phyloP scores from a whole-genome alignment of 2,888 invertebrate species.

The Drosophila aldrichi region DNA sequence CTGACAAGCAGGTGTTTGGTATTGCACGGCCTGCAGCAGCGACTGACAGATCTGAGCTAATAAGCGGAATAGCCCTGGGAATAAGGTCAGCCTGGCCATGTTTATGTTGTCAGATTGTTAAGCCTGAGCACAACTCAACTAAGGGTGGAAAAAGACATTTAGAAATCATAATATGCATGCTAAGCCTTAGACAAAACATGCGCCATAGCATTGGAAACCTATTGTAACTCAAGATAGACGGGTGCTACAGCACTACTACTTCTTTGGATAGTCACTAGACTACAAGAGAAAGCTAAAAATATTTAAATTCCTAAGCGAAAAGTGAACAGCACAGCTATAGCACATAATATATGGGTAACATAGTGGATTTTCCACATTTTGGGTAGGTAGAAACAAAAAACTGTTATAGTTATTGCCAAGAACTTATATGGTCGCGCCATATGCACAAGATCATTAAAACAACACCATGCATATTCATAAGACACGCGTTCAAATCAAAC shows the following conservation, averaged over 20 bases:
- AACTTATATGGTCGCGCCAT: conserved; percentile 19
- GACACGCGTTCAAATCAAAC: conserved; percentile 53
- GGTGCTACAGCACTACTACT: neutral
- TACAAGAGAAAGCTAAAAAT: neutral
- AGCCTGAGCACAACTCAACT: conserved; percentile 7
- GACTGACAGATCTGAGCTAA: conserved; percentile 63
- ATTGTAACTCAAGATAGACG: conserved; percentile 23
- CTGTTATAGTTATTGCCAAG: conserved; percentile 6
- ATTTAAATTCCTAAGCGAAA: neutral
- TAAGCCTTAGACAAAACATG: conserved; percentile 13
- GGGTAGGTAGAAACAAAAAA: neutral
- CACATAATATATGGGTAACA: conserved; percentile 11
- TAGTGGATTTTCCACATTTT: neutral
- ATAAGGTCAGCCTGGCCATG: conserved; percentile 32
- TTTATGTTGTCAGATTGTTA: conserved; percentile 10
- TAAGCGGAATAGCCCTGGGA: conserved; percentile 45
- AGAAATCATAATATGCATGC: conserved; percentile 13
- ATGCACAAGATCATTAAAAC: conserved; percentile 26
- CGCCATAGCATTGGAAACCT: conserved; percentile 11
- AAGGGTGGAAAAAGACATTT: conserved; percentile 21
- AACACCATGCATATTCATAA: conserved; percentile 49
- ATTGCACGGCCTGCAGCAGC: conserved; percentile 25
- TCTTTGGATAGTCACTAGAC: too few species aligned
- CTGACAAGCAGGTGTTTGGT: conserved; percentile 60
- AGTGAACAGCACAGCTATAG: neutral